A percentile compares a stretch with the other conserved stretches of the same genome.
phyloP scores from a whole-genome alignment of 2,888 invertebrate species.

The Macroteleia sp. region DNA sequence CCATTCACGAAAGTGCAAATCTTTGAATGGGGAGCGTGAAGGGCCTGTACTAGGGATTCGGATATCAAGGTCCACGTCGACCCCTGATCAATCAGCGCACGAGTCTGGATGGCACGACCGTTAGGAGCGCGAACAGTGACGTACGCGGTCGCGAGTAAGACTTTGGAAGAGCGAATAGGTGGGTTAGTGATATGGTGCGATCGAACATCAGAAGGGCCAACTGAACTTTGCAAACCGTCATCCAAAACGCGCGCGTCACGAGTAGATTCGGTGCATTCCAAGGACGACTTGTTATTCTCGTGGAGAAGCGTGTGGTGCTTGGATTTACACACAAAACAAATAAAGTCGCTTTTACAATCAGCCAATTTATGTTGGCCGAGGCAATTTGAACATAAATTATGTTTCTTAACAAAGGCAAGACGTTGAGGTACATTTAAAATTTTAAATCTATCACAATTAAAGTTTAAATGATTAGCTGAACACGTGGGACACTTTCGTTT shows the following conservation, averaged over 20 bases:
- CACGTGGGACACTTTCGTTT: constrained; percentile 16
- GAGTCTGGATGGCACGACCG: not conserved
- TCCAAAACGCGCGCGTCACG: not conserved
- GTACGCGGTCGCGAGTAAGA: not conserved
- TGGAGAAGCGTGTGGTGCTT: constrained; percentile 6
- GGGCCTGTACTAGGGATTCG: not conserved
- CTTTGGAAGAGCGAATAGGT: not conserved
- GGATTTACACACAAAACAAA: not conserved
- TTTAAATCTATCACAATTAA: constrained; percentile 12
- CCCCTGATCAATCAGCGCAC: too few species aligned
- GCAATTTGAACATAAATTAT: constrained; percentile 19
- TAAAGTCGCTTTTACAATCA: constrained; percentile 3
- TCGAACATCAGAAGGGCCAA: not conserved
- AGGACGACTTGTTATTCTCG: not conserved
- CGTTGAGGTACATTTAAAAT: not conserved
- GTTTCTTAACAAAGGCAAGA: constrained; percentile 4
- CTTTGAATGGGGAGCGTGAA: not conserved
- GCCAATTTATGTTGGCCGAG: constrained; percentile 3
- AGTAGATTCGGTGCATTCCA: not conserved
- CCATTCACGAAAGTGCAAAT: not conserved
- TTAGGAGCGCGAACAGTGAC: too few species aligned
- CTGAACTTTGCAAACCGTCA: not conserved
- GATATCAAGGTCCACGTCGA: too few species aligned
- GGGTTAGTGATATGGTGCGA: not conserved
- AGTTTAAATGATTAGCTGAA: not conserved